A percentile compares a stretch with the other conserved stretches of the same genome.
Evolutionary conservation across 1,140 invertebrate species (phyloP).

Genomic region (Eupristina koningsbergeri): DNA sequence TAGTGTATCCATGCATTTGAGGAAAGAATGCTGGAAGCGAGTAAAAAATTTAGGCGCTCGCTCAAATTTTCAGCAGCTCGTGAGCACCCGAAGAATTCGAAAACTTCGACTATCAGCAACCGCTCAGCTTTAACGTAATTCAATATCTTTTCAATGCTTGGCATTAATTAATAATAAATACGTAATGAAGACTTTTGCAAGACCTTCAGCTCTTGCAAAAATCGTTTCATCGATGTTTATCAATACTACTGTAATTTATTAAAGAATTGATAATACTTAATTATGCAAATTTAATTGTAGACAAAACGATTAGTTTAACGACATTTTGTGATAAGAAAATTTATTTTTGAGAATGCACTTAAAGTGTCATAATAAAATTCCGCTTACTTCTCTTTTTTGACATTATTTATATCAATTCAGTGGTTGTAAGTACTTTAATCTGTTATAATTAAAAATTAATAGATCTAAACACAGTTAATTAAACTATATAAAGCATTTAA

Average conservation of each 20-base stretch:
- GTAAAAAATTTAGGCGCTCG: too few relatives aligned
- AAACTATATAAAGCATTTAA: not conserved
- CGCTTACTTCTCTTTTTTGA: not conserved
- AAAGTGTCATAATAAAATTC: not conserved
- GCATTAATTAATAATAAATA: not conserved
- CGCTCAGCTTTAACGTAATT: not conserved
- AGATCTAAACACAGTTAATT: not conserved
- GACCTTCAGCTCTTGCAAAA: too few relatives aligned
- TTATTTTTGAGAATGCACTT: constrained; percentile 18
- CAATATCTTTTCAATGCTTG: not conserved
- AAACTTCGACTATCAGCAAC: not conserved
- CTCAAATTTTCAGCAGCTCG: not conserved
- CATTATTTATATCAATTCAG: not conserved
- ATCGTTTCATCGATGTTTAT: not conserved
- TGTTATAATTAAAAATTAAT: not conserved
- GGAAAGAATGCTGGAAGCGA: too few relatives aligned
- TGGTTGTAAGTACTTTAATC: not conserved
- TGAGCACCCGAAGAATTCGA: not conserved
- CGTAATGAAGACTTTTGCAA: not conserved
- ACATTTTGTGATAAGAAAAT: not conserved
- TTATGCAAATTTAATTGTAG: constrained; percentile 9
- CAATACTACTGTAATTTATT: not conserved
- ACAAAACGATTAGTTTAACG: not conserved
- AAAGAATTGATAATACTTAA: not conserved
- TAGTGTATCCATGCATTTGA: not conserved